These are phyloP conservation scores for Drosophila elegans DNA, from an alignment of 1,140 invertebrate genomes.

Conservation along the genomic window DNA sequence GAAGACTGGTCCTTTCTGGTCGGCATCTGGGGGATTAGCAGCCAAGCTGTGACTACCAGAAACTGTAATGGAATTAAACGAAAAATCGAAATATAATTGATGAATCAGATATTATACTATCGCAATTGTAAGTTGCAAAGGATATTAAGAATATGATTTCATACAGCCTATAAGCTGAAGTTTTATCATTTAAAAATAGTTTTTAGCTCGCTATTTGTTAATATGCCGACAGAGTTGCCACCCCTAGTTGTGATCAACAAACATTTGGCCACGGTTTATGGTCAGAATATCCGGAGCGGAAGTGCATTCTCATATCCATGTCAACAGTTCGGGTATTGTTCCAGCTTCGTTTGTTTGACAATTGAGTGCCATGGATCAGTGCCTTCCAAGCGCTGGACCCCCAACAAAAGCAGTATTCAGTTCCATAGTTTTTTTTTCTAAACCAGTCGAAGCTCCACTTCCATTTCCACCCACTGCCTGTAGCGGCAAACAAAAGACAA, in stretches of 20 bases:
- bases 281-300: slow-evolving; percentile 42
- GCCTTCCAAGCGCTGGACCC: slow-evolving; percentile 42
- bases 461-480: slow-evolving; percentile 36
- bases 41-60: slow-evolving; percentile 45
- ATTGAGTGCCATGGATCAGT: slow-evolving; percentile 77
- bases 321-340: slow-evolving; percentile 61
- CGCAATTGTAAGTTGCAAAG: too few species aligned
- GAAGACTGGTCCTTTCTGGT: slow-evolving; percentile 92
- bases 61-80: slow-evolving; percentile 24
- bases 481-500: slow-evolving; percentile 58
- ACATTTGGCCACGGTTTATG: slow-evolving; percentile 13
- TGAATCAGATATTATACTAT: not conserved
- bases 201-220: not conserved
- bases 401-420: slow-evolving; percentile 46
- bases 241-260: slow-evolving; percentile 2
- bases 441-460: slow-evolving; percentile 16
- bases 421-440: slow-evolving; percentile 20
- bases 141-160: not conserved
- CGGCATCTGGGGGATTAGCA: slow-evolving; percentile 80
- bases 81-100: not conserved
- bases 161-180: not conserved
- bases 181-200: not conserved
- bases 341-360: slow-evolving; percentile 53
- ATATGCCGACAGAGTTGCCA: slow-evolving; percentile 9
- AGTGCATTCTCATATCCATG: slow-evolving; percentile 63